Base-by-base conservation (phyloP, 2,888 invertebrate genomes). In the Elmis aenea region DNA sequence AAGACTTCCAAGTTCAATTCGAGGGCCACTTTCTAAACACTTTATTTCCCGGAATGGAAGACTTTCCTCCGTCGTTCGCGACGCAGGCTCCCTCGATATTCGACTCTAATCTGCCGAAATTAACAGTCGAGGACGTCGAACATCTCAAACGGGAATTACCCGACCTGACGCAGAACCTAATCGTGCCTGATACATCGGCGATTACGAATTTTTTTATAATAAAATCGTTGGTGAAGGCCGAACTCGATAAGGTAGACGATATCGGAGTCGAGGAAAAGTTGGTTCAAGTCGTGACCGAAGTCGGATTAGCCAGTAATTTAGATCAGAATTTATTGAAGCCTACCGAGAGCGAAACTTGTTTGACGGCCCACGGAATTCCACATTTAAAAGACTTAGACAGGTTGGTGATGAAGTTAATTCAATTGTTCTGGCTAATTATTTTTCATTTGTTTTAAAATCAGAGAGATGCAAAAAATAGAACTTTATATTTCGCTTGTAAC, bases 1-100 rank as follows among this genome's bases (percentile, higher is more conserved):
- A 85, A 49, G 80, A 84, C 5, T 95, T 95, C 63, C 81, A 83
- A 51, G 59, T 69, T 0, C 73, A 80, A 42, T 86, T 91, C 55
- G 86, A 89, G 13, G 86, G 86, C 0, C 96, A 88, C 57, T 88
- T 89, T 60, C 72, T 97, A 3, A 81, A 81, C 45, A 77, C 81
- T 6, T 68, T 97, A 23, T 97, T 97, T 67, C 88, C 90, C 1
- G 95, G 95, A 0, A 79, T 96, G 73, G 83, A 85, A 32, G 95
- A 95, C 57, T 69, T 83, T 42, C 88, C 92, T 1, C 72, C 81
- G 0, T 62, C 75, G 1, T 95, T 87, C 64, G 92, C 89, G 30
- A 88, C 85, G 2, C 81, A 84, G 58, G 77, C 84, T 37, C 88
- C 89, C 0, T 70, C 79, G 0, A 68, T 75, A n/a, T 90, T 89